Evolutionary conservation across 2,113 vertebrate species (phyloP), one percentile per base, ranked within the genome.

Genomic region (Balaeniceps rex): DNA sequence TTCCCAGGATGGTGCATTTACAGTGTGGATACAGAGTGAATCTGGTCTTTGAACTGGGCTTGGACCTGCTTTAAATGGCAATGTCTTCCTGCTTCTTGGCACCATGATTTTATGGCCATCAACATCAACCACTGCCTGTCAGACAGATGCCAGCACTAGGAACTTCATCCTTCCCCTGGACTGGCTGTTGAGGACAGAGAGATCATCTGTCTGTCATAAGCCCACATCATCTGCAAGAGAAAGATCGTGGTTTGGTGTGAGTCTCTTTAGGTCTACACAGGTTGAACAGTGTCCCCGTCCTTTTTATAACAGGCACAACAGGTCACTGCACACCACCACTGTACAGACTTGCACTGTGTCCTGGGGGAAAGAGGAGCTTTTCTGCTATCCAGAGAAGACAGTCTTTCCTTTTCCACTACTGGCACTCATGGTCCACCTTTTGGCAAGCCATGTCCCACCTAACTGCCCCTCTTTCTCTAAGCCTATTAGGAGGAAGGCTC

Each of bases 221-320:
- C 19, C 17, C 8, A 3, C 34, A 54, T 42, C 25, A 33, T 40
- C 42, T 66, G 15, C 38, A 58, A 60, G 75, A 74, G 34, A 55
- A 89, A 87, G 38, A 40, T 2, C 0, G 1, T 61, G 28, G 26
- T 71, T 68, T 57, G 60, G 1, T 1, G 0, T n/a, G 22, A 49
- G 9, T 29, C 21, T 51, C 12, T 78, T 89, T 31, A 61, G 19
- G 34, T 68, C 51, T 75, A 40, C 49, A n/a, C 9, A 38, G 55
- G 33, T 29, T 58, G 51, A 86, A 75, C 19, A 47, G 12, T 17
- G 46, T 58, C 38, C 58, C 5, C 7, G 52, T 36, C 26, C 40
- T 83, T 78, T 85, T 46, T 18, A 40, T 3, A 74, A 29, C 12
- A 66, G 36, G 15, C 34, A 69, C 40, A 65, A 54, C n/a, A 83